Base-by-base conservation (phyloP, 2,113 vertebrate species). In the Macrotis lagotis region DNA sequence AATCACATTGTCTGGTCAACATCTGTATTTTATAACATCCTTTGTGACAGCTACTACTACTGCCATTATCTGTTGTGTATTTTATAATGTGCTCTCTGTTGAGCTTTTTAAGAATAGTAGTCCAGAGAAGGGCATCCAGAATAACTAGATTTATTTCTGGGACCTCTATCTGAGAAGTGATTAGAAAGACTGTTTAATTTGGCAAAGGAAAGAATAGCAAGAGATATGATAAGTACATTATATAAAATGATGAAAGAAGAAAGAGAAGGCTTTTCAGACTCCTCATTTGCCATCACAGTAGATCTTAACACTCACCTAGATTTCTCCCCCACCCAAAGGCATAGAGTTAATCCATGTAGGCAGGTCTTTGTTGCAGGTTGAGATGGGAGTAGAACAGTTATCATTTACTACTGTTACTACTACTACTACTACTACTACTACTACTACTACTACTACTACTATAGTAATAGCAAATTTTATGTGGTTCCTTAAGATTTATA, bases 101-200 rank as follows among this genome's bases (percentile, higher is more conserved):
- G 22, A 91, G 88, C 0, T 1, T 91, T 91, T 91, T 50, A 52
- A 89, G 89, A 92, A n/a, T 25, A 91, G 37, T 22, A 83, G 88
- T 48, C 2, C n/a, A 4, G 91, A 50, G 88, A 94, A 92, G 95
- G 59, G 90, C 44, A 92, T 91, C 96, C 66, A 25, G 0, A 26
- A 92, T 10, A 94, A 94, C 90, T 94, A 96, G 97, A 97, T 97
- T 97, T 96, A 97, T 95, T 89, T 89, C 44, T 91, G 55, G 0
- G 0, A 94, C 91, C 96, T 96, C 96, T 95, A 96, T 93, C 94
- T 94, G 96, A 96, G 93, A 89, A 96, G 91, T 97, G 96, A 96
- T 97, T 96, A 97, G 94, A 93, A 55, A 93, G 52, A 95, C 94
- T 97, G 95, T 98, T 98, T 97, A 94, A 94, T 95, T 98, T 98